A percentile compares a stretch with the other conserved stretches of the same genome.
Evolutionary conservation across 2,797 vertebrate genomes (phyloP).

Genomic region (Graptemys geographica): DNA sequence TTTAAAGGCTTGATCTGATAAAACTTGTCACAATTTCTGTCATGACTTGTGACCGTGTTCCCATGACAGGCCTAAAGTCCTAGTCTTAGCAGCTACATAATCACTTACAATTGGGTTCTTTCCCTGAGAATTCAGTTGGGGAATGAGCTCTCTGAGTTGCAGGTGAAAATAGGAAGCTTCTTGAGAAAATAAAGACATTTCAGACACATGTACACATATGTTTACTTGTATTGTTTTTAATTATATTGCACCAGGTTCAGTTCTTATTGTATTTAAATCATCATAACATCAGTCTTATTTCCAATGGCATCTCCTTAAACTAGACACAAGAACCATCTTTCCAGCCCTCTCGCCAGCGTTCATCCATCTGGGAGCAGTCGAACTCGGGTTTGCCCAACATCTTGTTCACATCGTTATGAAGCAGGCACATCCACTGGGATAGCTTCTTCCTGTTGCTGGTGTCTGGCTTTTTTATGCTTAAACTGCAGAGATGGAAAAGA

Average conservation of each 20-base stretch:
- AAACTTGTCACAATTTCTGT: not conserved
- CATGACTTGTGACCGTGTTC: not conserved
- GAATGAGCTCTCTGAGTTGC: not conserved
- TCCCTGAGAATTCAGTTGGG: no score
- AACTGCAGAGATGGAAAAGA: constrained; percentile 72
- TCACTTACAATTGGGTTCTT: no score
- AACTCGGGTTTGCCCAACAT: constrained; percentile 90
- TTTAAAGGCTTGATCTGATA: not conserved
- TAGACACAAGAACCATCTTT: constrained; percentile 89
- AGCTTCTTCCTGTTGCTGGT: constrained; percentile 83
- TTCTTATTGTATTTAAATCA: not conserved
- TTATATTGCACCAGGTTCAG: fast-evolving
- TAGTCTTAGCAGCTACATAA: not conserved
- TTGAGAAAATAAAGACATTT: not conserved
- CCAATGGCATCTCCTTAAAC: not conserved
- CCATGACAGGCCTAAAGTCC: not conserved
- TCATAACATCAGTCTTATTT: fast-evolving
- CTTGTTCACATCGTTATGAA: constrained; percentile 89
- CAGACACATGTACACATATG: not conserved
- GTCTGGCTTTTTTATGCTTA: constrained; percentile 86
- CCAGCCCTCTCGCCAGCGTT: constrained; percentile 87
- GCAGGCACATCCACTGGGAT: constrained; percentile 90
- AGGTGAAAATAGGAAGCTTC: not conserved
- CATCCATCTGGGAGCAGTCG: constrained; percentile 88
- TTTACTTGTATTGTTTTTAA: not conserved